These are phyloP conservation scores for Allolobophora icterica DNA, from an alignment of 2,888 invertebrate genomes.

Conservation along the genomic window DNA sequence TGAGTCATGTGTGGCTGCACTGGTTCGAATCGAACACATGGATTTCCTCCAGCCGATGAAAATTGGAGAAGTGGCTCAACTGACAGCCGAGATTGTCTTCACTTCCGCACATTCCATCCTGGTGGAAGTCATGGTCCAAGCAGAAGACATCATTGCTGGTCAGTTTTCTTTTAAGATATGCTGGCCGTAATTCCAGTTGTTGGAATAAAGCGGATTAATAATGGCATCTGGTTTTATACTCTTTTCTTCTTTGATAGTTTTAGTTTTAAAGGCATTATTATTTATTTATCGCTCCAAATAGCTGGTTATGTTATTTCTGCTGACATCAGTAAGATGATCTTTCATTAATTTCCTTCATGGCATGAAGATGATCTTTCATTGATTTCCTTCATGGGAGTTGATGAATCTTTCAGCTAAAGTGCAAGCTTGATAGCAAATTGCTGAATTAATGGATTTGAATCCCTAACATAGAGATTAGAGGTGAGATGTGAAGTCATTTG, in stretches of 20 bases:
- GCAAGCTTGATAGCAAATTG: too few relatives aligned
- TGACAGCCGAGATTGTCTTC: constrained; percentile 45
- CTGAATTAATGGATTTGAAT: too few relatives aligned
- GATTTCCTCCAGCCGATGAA: constrained; percentile 48
- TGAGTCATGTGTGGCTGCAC: constrained; percentile 29
- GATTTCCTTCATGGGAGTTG: too few relatives aligned
- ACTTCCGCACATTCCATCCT: constrained; percentile 43
- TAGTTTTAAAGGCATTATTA: neutral
- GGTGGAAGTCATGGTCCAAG: constrained; percentile 45
- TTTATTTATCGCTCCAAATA: too few relatives aligned
- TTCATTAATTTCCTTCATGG: too few relatives aligned
- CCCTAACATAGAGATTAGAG: too few relatives aligned
- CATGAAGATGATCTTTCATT: too few relatives aligned
- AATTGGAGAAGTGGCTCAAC: constrained; percentile 48
- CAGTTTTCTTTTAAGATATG: neutral
- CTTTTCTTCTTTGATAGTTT: neutral
- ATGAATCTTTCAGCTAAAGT: too few relatives aligned
- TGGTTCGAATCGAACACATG: constrained; percentile 46
- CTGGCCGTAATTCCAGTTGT: neutral
- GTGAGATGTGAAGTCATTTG: too few relatives aligned
- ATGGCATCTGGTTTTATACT: neutral
- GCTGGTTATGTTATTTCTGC: too few relatives aligned
- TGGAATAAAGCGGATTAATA: neutral
- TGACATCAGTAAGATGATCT: too few relatives aligned
- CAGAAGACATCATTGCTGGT: constrained; percentile 47